Evolutionary conservation across 2,888 invertebrate genomes (phyloP).

Genomic region (Oscheius myriophilus): DNA sequence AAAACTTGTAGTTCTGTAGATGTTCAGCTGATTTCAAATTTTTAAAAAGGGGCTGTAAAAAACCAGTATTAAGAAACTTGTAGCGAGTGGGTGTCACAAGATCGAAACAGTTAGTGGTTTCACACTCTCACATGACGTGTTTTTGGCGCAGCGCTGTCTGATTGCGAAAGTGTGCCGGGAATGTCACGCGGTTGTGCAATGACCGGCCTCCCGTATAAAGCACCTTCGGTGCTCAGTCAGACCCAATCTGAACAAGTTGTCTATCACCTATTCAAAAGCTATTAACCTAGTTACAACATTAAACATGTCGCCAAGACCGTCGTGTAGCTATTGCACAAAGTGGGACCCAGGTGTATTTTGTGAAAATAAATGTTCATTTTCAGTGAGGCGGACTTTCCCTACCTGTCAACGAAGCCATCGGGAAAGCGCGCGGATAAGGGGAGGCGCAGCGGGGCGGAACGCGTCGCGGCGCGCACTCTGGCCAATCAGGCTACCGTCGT

Average conservation of each 20-base stretch:
- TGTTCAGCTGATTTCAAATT: no score
- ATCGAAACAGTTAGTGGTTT: slow-evolving; percentile 1
- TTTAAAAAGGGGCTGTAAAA: no score
- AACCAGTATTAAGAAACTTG: no score
- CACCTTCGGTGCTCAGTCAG: not conserved
- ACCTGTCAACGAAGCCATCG: slow-evolving; percentile 51
- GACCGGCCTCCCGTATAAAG: slow-evolving; percentile 14
- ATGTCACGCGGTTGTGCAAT: slow-evolving; percentile 32
- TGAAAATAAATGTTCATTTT: slow-evolving; percentile 29
- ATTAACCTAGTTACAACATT: not conserved
- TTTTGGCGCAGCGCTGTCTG: slow-evolving; percentile 29
- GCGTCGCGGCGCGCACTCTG: slow-evolving; percentile 36
- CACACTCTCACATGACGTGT: slow-evolving; percentile 11
- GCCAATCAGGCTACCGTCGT: slow-evolving; percentile 41
- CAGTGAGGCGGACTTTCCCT: slow-evolving; percentile 62
- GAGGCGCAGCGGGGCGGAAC: slow-evolving; percentile 45
- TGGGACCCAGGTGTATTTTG: not conserved
- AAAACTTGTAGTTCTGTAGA: no score
- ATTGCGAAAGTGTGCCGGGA: slow-evolving; percentile 23
- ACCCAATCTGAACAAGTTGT: not conserved
- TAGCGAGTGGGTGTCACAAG: not conserved
- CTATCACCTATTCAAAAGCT: not conserved
- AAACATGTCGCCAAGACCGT: slow-evolving; percentile 14
- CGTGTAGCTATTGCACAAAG: slow-evolving; percentile 9
- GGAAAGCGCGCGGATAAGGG: slow-evolving; percentile 55